Conservation (phyloP, 2,113 vertebrate genomes). For the Noctilio leporinus region DNA sequence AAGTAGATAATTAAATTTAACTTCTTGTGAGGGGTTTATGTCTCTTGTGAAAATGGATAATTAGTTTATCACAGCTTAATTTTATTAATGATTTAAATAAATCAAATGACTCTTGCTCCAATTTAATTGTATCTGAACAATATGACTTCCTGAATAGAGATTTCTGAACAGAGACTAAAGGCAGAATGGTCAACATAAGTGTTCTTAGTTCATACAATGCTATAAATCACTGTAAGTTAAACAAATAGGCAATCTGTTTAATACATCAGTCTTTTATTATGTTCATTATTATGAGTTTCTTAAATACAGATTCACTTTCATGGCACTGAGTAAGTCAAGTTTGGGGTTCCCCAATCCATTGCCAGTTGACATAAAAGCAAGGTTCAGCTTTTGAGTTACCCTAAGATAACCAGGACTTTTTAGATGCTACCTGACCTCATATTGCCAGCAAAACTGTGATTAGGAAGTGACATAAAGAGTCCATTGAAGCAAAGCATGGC, state of each 20-base stretch:
- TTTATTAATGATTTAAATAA: background rate
- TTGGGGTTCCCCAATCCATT: background rate
- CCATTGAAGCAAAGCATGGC: background rate
- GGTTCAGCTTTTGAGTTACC: background rate
- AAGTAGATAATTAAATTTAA: background rate
- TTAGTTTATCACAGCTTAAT: background rate
- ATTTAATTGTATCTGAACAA: background rate
- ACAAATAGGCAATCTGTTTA: background rate
- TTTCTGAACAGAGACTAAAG: background rate
- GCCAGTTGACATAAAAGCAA: background rate
- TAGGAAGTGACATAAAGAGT: background rate
- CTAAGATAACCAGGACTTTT: background rate
- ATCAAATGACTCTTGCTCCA: background rate
- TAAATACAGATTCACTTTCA: background rate
- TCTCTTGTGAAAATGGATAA: background rate
- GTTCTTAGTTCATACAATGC: background rate
- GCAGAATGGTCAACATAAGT: background rate
- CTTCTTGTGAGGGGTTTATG: background rate
- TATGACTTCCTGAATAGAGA: background rate
- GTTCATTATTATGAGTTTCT: background rate
- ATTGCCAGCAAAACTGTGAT: background rate
- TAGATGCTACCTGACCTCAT: background rate
- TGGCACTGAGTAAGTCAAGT: background rate
- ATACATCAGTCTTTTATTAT: background rate
- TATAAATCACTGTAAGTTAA: background rate